Evolutionary conservation across 2,888 invertebrate genomes (phyloP).

Genomic region (Choristoneura rosaceana): DNA sequence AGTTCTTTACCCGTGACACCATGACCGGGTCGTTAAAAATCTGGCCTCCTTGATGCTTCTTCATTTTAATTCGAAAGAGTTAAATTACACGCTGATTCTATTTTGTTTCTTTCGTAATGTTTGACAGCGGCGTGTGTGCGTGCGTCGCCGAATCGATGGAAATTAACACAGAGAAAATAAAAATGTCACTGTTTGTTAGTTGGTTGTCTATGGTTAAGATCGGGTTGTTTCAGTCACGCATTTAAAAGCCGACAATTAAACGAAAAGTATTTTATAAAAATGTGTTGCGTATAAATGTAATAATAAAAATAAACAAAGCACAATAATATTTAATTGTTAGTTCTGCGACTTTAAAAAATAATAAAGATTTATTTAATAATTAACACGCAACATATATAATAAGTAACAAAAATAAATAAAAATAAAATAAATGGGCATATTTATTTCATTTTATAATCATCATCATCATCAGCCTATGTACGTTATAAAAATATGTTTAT

Average conservation of each 20-base stretch:
- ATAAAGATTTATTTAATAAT: too few relatives aligned
- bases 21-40: slow-evolving; percentile 84
- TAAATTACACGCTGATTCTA: slow-evolving; percentile 45
- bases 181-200: slow-evolving; percentile 17
- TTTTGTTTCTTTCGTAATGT: slow-evolving; percentile 57
- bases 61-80: slow-evolving; percentile 63
- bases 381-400: too few relatives aligned
- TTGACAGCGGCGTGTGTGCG: slow-evolving; percentile 63
- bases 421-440: too few relatives aligned
- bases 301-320: too few relatives aligned
- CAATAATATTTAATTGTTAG: too few relatives aligned
- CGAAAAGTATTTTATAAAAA: too few relatives aligned
- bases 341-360: too few relatives aligned
- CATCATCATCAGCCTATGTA: too few relatives aligned
- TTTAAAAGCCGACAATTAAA: slow-evolving; percentile 15
- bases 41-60: slow-evolving; percentile 81
- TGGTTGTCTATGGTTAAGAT: slow-evolving; percentile 46
- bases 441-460: too few relatives aligned
- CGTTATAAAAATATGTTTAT: too few relatives aligned
- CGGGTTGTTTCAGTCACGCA: slow-evolving; percentile 14
- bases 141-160: slow-evolving; percentile 71
- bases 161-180: slow-evolving; percentile 55
- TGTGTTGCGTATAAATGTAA: too few relatives aligned
- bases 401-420: too few relatives aligned
- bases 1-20: slow-evolving; percentile 88